A percentile compares a stretch with the other conserved stretches of the same genome.
Evolutionary conservation across 2,113 vertebrate species (phyloP).

Genomic region (Hydropotes inermis): DNA sequence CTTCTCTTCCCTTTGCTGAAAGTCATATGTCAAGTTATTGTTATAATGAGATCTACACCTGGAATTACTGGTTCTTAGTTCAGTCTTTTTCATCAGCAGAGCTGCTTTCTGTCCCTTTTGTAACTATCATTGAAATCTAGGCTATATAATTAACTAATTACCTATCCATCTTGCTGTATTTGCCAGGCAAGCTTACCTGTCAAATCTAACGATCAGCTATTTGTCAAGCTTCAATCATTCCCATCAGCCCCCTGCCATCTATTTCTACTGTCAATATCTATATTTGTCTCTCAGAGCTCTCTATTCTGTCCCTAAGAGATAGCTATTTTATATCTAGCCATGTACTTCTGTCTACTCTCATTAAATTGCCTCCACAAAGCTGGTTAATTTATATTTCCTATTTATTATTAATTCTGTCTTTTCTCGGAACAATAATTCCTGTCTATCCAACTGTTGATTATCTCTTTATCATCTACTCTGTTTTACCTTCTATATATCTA

Average conservation of each 20-base stretch:
- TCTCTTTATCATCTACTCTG: background rate
- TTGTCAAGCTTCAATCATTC: background rate
- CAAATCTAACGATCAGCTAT: slow-evolving; percentile 17
- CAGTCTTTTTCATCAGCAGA: background rate
- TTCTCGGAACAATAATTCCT: slow-evolving; percentile 3
- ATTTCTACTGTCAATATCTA: background rate
- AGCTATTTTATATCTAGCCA: slow-evolving; percentile 36
- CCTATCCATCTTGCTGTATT: background rate
- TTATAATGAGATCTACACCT: background rate
- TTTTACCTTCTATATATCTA: background rate
- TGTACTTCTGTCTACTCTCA: background rate
- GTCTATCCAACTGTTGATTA: background rate
- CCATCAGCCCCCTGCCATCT: background rate
- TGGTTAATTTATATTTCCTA: slow-evolving; percentile 18
- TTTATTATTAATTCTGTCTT: slow-evolving; percentile 2
- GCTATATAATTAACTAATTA: background rate
- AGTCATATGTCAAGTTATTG: background rate
- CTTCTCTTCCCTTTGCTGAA: slow-evolving; percentile 19
- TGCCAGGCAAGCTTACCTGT: background rate
- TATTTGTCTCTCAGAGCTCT: slow-evolving; percentile 5
- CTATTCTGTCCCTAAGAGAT: background rate
- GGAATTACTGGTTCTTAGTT: background rate
- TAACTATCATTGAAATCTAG: background rate
- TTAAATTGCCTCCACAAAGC: slow-evolving; percentile 8
- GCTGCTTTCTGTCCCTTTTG: background rate